Conservation (phyloP, 37 sponge, comb jelly and placozoan genomes). For the Geodia barretti region DNA sequence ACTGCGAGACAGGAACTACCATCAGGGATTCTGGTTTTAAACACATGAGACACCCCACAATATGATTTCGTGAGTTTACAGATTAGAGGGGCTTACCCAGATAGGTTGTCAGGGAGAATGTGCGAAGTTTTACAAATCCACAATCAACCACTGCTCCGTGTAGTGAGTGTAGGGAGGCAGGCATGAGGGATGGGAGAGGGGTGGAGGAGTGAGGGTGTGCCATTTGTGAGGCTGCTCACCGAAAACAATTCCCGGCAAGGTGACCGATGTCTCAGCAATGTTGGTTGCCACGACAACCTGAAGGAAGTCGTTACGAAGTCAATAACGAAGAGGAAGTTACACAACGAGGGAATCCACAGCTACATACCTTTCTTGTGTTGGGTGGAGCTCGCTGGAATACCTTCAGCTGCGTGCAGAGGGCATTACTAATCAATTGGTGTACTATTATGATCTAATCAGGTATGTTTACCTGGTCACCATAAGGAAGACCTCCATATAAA, state of each 20-base stretch:
- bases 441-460: too few relatives aligned
- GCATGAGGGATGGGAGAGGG: not conserved
- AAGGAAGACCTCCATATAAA: conserved; percentile 85
- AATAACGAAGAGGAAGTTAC: not conserved
- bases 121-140: conserved; percentile 91
- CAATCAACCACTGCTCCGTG: conserved; percentile 79
- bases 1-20: conserved; percentile 83
- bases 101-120: conserved; percentile 66
- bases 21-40: conserved; percentile 74
- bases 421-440: too few relatives aligned
- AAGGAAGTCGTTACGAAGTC: not conserved
- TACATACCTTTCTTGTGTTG: conserved; percentile 73
- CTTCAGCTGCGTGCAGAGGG: conserved; percentile 34
- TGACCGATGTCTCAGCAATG: conserved; percentile 94
- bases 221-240: conserved; percentile 25
- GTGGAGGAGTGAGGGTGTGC: not conserved
- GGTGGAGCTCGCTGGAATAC: conserved; percentile 77
- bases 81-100: conserved; percentile 76
- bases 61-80: not conserved
- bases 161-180: not conserved
- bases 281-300: conserved; percentile 93
- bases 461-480: conserved; percentile 85
- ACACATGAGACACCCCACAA: conserved; percentile 4
- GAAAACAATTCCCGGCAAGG: conserved; percentile 88
- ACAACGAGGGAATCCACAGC: not conserved